Percentiles rank a stretch among this genome's conserved stretches.
These are phyloP conservation scores for Bothrops alternatus DNA, from an alignment of 2,797 vertebrate genomes.

Conservation along the genomic window DNA sequence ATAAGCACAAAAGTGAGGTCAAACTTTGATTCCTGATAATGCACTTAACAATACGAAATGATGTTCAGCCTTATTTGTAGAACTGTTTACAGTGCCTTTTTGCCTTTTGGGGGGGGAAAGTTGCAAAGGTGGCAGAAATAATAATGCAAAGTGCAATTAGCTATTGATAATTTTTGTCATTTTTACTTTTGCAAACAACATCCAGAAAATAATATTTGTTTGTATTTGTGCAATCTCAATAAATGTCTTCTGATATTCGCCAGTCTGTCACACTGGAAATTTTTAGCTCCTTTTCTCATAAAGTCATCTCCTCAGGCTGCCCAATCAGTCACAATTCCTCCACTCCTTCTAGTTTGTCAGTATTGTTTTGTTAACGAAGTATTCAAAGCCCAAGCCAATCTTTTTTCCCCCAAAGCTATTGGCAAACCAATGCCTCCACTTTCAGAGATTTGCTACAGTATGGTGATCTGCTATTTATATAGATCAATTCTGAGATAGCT, in stretches of 20 bases:
- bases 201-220: neutral
- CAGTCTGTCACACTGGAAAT: neutral
- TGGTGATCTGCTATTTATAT: neutral
- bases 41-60: neutral
- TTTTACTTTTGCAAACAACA: neutral
- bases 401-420: neutral
- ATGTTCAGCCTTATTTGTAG: neutral
- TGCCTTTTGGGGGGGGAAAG: too few relatives aligned
- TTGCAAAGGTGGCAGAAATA: neutral
- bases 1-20: neutral
- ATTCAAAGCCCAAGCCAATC: slow-evolving; percentile 17
- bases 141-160: neutral
- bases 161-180: neutral
- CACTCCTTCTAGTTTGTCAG: slow-evolving; percentile 24
- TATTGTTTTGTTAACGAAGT: slow-evolving; percentile 19
- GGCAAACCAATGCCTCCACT: neutral
- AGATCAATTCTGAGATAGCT: neutral
- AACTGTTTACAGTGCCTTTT: neutral
- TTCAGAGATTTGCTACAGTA: neutral
- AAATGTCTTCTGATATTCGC: neutral
- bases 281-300: slow-evolving; percentile 22
- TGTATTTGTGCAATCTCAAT: neutral
- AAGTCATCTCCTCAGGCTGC: neutral
- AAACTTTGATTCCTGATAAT: neutral
- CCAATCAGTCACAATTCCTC: neutral